Base-by-base conservation (phyloP, 2,797 vertebrate genomes). In the Syncerus caffer region DNA sequence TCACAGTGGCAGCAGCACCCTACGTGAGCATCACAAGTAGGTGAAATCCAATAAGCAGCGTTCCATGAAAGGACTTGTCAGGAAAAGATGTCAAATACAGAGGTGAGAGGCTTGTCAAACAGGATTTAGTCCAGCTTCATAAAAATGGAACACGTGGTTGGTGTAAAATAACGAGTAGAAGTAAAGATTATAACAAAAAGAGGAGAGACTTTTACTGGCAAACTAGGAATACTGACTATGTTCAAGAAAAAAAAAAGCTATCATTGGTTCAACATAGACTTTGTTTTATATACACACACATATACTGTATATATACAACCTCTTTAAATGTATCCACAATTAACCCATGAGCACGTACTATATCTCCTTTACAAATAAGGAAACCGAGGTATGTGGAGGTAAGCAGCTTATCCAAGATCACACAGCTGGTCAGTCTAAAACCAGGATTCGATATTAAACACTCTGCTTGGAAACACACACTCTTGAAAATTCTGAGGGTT, bases 51-150 rank as follows among this genome's bases (percentile, higher is more conserved):
- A 57, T 92, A 86, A 93, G 58, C 82, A 62, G 15, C 3, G 64
- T 89, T 86, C 94, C 76, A 25, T 85, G 89, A 95, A 79, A 96
- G 74, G n/a, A 62, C 67, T 31, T 84, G 71, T 97, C 79, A 78
- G 62, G 50, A 90, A 90, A 79, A 88, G 62, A 95, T 45, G 6
- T 76, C 83, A 93, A 76, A 90, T 34, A 53, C 5, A 38, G 62
- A 96, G 84, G 42, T 79, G 47, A 96, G 42, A 84, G 21, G 47
- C 34, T 47, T 51, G 6, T 82, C 57, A 58, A 78, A n/a, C 29
- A 51, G 5, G 38, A 57, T 55, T 47, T 27, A 42, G 64, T 25
- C 60, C 85, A 58, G 19, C 42, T 80, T n/a, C 74, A 42, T 58
- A 89, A 57, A 84, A 71, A 74, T 27, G 79, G 89, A 80, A 84